Conservation (phyloP, 92 coral and sea anemone genomes). For the Epizoanthus illoricatus region DNA sequence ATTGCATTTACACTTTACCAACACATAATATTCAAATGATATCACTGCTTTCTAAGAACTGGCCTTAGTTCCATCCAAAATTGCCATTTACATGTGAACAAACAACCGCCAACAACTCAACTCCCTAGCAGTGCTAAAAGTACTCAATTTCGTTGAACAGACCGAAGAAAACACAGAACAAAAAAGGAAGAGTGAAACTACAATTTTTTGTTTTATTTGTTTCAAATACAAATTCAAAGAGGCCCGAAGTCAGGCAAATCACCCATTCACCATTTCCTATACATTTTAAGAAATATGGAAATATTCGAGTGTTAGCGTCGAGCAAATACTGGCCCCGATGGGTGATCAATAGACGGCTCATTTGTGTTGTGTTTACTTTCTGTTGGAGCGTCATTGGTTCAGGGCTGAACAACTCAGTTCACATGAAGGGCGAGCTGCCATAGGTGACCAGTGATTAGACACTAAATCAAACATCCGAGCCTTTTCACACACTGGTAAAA, state of each 20-base stretch:
- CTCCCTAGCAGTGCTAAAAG: not conserved
- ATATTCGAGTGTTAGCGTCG: not conserved
- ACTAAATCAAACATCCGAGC: conserved; percentile 82
- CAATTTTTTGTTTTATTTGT: not conserved
- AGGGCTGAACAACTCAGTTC: conserved; percentile 76
- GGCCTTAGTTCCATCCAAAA: conserved; percentile 7
- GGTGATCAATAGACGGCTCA: conserved; percentile 27
- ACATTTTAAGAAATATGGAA: conserved; percentile 4
- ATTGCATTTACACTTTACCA: not conserved
- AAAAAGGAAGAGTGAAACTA: not conserved
- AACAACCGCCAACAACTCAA: not conserved
- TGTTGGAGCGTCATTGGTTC: conserved; percentile 53
- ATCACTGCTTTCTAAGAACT: conserved; percentile 2
- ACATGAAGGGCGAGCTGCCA: conserved; percentile 75
- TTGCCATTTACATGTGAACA: not conserved
- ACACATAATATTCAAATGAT: conserved; percentile 7
- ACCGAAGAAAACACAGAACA: not conserved
- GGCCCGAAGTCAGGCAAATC: not conserved
- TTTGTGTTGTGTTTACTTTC: conserved; percentile 68
- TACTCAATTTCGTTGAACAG: not conserved
- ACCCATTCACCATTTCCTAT: not conserved
- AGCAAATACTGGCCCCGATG: conserved; percentile 17
- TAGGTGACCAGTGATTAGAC: conserved; percentile 75
- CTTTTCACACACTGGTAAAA: conserved; percentile 84
- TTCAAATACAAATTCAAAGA: not conserved